These are phyloP conservation scores for Antigone vipio DNA, from an alignment of 2,113 vertebrate species.

Conservation along the genomic window DNA sequence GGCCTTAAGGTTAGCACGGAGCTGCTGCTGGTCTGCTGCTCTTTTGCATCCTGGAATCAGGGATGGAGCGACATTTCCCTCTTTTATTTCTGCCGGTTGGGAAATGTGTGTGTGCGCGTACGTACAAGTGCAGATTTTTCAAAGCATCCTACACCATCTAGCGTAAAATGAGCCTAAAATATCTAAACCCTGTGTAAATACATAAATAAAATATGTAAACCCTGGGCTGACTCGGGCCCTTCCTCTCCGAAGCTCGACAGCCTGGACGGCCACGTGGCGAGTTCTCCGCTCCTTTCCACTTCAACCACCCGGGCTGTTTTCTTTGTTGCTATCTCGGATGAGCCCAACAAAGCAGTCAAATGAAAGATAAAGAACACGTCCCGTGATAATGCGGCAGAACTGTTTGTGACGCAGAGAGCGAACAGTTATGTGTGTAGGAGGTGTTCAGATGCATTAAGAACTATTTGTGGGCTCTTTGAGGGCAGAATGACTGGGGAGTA, in stretches of 20 bases:
- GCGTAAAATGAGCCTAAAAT: not conserved
- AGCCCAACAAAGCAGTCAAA: not conserved
- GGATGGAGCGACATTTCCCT: not conserved
- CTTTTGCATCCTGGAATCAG: not conserved
- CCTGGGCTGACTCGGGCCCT: not conserved
- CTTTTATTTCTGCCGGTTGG: not conserved
- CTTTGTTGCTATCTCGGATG: not conserved
- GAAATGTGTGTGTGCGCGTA: not conserved
- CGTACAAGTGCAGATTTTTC: accelerated
- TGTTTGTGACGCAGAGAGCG: not conserved
- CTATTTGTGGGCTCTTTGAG: constrained; percentile 32
- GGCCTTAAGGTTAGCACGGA: not conserved
- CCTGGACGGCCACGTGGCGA: not conserved
- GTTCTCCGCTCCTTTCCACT: not conserved
- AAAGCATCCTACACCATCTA: not conserved
- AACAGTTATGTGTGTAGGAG: constrained; percentile 8
- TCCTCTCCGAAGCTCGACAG: not conserved
- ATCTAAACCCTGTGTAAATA: not conserved
- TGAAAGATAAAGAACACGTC: not conserved
- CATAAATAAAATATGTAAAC: not conserved
- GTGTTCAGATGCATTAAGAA: constrained; percentile 19
- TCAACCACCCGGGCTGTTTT: accelerated
- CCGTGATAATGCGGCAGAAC: not conserved
- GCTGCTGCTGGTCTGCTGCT: not conserved
- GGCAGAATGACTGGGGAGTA: constrained; percentile 14